Conservation (phyloP, 2,113 vertebrate species). For the Ictalurus punctatus region DNA sequence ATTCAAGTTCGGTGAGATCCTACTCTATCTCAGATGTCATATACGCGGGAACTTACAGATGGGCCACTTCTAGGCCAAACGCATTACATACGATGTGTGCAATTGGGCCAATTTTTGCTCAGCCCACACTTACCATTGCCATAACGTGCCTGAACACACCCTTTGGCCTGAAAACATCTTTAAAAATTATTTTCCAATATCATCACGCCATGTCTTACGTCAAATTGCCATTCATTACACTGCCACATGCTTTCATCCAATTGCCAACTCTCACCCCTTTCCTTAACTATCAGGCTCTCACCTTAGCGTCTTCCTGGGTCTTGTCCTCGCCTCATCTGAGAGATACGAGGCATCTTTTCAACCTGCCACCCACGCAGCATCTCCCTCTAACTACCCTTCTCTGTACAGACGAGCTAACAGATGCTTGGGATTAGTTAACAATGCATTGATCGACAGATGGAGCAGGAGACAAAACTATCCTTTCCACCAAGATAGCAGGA, state of each 20-base stretch:
- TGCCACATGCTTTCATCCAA: not conserved
- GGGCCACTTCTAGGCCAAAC: not conserved
- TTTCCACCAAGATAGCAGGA: not conserved
- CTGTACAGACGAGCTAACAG: not conserved
- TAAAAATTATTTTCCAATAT: not conserved
- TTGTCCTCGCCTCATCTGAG: not conserved
- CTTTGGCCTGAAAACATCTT: too few species aligned
- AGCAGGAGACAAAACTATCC: not conserved
- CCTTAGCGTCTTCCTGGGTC: not conserved
- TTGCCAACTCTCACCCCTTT: not conserved
- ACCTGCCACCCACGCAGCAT: too few species aligned
- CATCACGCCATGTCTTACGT: not conserved
- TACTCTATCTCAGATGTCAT: not conserved
- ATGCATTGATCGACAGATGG: slow-evolving; percentile 10
- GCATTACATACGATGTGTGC: not conserved
- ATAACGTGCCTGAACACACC: too few species aligned
- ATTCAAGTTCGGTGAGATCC: not conserved
- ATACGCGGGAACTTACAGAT: not conserved
- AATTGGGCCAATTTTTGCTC: not conserved
- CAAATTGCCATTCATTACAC: not conserved
- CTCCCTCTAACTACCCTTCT: not conserved
- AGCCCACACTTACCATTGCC: too few species aligned
- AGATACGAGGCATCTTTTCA: too few species aligned
- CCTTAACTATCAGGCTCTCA: not conserved
- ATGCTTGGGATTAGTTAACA: not conserved